Percentiles rank a stretch among this genome's conserved stretches.
phyloP scores from a whole-genome alignment of 1,140 invertebrate genomes.

The Trichonephila clavata region DNA sequence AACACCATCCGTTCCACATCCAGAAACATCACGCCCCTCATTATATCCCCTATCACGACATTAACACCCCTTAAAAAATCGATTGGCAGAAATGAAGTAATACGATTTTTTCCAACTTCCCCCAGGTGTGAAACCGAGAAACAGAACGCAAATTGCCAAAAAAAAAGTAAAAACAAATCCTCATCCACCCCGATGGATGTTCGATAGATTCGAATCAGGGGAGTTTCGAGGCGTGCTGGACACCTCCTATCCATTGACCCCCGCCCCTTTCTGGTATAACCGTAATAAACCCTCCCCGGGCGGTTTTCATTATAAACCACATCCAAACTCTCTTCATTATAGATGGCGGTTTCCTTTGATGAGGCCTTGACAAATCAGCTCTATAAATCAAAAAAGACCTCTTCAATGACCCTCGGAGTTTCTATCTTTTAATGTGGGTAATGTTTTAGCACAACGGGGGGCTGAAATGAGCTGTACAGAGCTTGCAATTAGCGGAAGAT shows the following conservation, averaged over 20 bases:
- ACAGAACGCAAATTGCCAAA: slow-evolving; percentile 7
- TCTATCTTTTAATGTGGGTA: slow-evolving; percentile 62
- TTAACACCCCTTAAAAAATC: slow-evolving; percentile 69
- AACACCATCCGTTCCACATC: slow-evolving; percentile 22
- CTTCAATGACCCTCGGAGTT: background rate
- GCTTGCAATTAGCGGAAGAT: slow-evolving; percentile 72
- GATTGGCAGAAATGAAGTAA: slow-evolving; percentile 57
- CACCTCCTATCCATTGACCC: slow-evolving; percentile 48
- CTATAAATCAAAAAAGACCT: slow-evolving; percentile 71
- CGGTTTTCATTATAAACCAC: slow-evolving; percentile 45
- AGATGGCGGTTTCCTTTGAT: slow-evolving; percentile 60
- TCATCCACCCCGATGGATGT: background rate
- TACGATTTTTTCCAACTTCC: background rate
- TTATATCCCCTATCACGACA: slow-evolving; percentile 74
- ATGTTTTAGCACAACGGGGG: slow-evolving; percentile 64
- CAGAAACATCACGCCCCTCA: slow-evolving; percentile 53
- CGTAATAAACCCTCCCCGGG: background rate
- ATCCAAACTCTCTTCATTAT: slow-evolving; percentile 70
- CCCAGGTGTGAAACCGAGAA: slow-evolving; percentile 17
- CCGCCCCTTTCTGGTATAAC: background rate
- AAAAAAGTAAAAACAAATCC: slow-evolving; percentile 31
- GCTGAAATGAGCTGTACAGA: slow-evolving; percentile 14
- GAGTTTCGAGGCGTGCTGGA: slow-evolving; percentile 67
- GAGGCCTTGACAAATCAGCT: slow-evolving; percentile 69
- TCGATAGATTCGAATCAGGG: slow-evolving; percentile 68